phyloP scores from a whole-genome alignment of 1,140 invertebrate species.

The Zaprionus ghesquierei region DNA sequence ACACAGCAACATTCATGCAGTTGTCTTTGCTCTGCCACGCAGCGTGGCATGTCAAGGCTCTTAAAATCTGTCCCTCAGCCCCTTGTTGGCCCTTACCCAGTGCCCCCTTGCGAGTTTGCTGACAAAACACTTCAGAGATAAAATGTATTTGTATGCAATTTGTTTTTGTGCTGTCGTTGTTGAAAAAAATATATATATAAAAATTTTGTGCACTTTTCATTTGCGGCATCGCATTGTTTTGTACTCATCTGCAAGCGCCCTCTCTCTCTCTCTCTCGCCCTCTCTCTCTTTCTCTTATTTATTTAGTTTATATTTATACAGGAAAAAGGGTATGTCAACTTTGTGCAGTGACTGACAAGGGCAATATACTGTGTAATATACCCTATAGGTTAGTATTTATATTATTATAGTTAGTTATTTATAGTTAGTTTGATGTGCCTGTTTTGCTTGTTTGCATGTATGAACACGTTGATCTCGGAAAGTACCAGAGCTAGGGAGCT shows the following conservation, averaged over 20 bases:
- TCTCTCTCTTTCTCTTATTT: conserved; percentile 15
- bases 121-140: conserved; percentile 54
- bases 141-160: conserved; percentile 53
- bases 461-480: background rate
- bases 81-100: background rate
- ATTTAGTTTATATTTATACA: conserved; percentile 30
- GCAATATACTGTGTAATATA: background rate
- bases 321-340: background rate
- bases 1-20: background rate
- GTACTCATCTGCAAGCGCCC: background rate
- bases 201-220: conserved; percentile 44
- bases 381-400: background rate
- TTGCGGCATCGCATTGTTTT: conserved; percentile 42
- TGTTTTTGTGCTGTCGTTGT: conserved; percentile 34
- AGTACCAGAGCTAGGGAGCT: background rate
- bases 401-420: no score
- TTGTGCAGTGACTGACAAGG: background rate
- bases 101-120: conserved; percentile 17
- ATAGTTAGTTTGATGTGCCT: no score
- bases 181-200: conserved; percentile 21
- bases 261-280: background rate
- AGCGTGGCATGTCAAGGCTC: conserved; percentile 61
- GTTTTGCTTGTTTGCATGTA: background rate
- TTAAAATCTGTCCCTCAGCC: conserved; percentile 13
- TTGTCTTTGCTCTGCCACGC: conserved; percentile 19